Conservation (phyloP, 2,888 invertebrate genomes). For the Thera obeliscata region DNA sequence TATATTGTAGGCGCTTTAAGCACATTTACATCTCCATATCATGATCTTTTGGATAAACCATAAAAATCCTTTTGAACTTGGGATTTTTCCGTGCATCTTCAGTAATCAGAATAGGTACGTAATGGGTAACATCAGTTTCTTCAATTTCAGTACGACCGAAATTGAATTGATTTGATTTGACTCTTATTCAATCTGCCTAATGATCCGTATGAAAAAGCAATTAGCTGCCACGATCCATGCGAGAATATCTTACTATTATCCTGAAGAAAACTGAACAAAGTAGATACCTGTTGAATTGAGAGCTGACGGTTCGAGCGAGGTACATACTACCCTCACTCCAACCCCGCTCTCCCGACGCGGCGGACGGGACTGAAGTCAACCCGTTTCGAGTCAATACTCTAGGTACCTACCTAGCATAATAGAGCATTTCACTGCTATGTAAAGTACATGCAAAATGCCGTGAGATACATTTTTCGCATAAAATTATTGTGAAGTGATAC, state of each 20-base stretch:
- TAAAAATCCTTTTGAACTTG: too few relatives aligned
- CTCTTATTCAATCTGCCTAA: background rate
- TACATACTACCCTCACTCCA: slow-evolving; percentile 52
- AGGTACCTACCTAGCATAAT: slow-evolving; percentile 19
- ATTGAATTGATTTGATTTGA: too few relatives aligned
- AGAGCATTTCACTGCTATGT: slow-evolving; percentile 32
- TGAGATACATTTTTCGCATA: background rate
- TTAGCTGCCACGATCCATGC: slow-evolving; percentile 16
- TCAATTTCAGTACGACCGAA: too few relatives aligned
- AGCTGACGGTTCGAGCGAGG: slow-evolving; percentile 46
- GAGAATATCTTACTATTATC: slow-evolving; percentile 24
- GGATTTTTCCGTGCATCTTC: too few relatives aligned
- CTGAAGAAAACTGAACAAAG: slow-evolving; percentile 57
- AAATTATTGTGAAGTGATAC: slow-evolving; percentile 5
- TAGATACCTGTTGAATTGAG: slow-evolving; percentile 67
- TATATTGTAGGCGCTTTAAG: too few relatives aligned
- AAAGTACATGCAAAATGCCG: slow-evolving; percentile 1
- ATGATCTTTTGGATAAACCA: too few relatives aligned
- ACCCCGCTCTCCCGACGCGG: slow-evolving; percentile 54
- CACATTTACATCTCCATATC: too few relatives aligned
- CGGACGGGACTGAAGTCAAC: slow-evolving; percentile 52
- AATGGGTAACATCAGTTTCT: too few relatives aligned
- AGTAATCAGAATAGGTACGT: too few relatives aligned
- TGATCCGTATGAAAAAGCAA: slow-evolving; percentile 11
- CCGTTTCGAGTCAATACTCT: slow-evolving; percentile 34